These are phyloP conservation scores for Apamea monoglypha DNA, from an alignment of 2,888 invertebrate genomes.

Conservation along the genomic window DNA sequence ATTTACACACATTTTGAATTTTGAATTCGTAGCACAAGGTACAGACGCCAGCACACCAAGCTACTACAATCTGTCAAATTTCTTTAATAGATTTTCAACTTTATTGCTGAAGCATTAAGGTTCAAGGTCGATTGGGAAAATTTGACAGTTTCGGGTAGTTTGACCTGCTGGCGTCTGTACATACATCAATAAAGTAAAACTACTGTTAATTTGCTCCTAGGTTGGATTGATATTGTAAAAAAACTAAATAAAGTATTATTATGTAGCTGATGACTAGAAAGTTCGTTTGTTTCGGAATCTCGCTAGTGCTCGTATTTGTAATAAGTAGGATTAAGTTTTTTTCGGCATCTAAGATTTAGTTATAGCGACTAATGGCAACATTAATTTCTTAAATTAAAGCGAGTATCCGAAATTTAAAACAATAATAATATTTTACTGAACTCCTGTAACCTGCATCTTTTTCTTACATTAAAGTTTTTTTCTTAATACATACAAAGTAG, in stretches of 20 bases:
- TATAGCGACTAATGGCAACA: constrained; percentile 43
- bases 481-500: constrained; percentile 6
- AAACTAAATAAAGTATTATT: constrained; percentile 23
- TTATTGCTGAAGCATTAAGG: no score
- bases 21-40: background rate
- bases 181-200: no score
- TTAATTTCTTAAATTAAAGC: constrained; percentile 27
- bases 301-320: constrained; percentile 21
- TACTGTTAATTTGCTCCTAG: background rate
- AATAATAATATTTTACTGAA: constrained; percentile 41
- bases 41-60: no score
- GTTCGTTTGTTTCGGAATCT: constrained; percentile 55
- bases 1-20: background rate
- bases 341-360: background rate
- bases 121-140: no score
- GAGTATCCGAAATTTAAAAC: constrained; percentile 58
- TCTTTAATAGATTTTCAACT: no score
- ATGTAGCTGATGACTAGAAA: constrained; percentile 64
- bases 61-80: no score
- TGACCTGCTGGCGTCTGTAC: no score
- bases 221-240: constrained; percentile 7
- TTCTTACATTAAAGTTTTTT: constrained; percentile 27
- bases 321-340: background rate
- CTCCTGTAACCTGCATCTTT: constrained; percentile 41
- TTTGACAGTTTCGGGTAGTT: no score